Evolutionary conservation across 2,888 invertebrate genomes (phyloP).

Genomic region (Keiferia lycopersicella): DNA sequence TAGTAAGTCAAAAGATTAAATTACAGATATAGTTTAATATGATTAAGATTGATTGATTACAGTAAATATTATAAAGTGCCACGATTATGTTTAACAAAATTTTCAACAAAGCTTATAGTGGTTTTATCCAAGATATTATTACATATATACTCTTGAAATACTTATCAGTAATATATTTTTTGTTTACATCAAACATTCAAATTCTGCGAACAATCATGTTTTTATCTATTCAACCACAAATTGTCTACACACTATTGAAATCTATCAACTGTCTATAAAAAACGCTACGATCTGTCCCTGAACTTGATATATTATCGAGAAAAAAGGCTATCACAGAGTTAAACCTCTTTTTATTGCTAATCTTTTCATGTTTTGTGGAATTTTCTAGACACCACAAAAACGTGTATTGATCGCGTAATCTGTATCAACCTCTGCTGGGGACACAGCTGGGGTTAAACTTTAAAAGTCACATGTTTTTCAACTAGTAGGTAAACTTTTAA

Average conservation of each 20-base stretch:
- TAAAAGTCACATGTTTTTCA: background rate
- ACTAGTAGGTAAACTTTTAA: no score
- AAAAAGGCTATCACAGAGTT: conserved; percentile 37
- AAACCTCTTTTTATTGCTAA: conserved; percentile 44
- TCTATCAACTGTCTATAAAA: conserved; percentile 20
- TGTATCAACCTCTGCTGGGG: background rate
- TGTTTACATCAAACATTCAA: conserved; percentile 6
- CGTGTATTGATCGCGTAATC: conserved; percentile 31
- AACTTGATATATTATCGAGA: conserved; percentile 40
- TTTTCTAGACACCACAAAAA: conserved; percentile 41
- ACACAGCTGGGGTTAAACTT: background rate
- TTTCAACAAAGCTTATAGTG: background rate
- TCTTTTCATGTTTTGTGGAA: conserved; percentile 50
- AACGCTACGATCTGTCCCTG: conserved; percentile 35
- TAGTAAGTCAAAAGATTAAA: background rate
- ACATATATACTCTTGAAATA: background rate
- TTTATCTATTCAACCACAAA: conserved; percentile 21
- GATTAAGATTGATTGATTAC: no score
- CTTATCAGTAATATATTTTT: background rate
- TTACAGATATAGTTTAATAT: background rate
- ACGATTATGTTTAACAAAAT: background rate
- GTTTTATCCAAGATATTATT: background rate
- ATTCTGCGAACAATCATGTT: conserved; percentile 17
- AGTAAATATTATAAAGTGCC: no score
- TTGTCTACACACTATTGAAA: conserved; percentile 22